phyloP scores from a whole-genome alignment of 2,888 invertebrate species.

The Platycheirus rosarum region DNA sequence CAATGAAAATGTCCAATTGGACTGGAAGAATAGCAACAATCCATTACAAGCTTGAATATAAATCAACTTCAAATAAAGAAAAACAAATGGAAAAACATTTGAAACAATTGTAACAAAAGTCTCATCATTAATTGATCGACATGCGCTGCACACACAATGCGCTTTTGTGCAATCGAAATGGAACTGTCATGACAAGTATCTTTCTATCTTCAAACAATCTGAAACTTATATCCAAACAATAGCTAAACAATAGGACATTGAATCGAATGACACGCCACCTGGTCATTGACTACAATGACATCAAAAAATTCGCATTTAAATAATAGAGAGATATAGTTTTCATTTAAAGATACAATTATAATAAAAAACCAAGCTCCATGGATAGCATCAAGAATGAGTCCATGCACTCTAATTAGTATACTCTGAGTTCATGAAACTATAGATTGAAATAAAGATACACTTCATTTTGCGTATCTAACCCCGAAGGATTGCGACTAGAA shows the following conservation, averaged over 20 bases:
- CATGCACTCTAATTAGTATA: too few relatives aligned
- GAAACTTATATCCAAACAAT: conserved; percentile 11
- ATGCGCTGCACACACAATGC: conserved; percentile 31
- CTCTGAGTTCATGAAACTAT: too few relatives aligned
- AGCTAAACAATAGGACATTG: conserved; percentile 21
- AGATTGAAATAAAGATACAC: too few relatives aligned
- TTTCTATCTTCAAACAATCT: conserved; percentile 32
- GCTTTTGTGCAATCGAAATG: conserved; percentile 30
- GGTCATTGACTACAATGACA: conserved; percentile 3
- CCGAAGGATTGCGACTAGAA: neutral
- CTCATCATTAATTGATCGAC: conserved; percentile 63
- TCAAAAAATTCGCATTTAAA: neutral
- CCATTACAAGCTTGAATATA: neutral
- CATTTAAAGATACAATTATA: too few relatives aligned
- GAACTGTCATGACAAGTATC: conserved; percentile 43
- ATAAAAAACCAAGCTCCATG: too few relatives aligned
- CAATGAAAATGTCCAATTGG: neutral
- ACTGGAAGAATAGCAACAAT: neutral
- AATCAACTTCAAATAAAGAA: conserved; percentile 19
- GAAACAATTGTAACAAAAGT: conserved; percentile 53
- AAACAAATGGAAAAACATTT: conserved; percentile 32
- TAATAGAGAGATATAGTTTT: neutral
- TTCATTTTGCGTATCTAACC: too few relatives aligned
- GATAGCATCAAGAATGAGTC: too few relatives aligned
- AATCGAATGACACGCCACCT: conserved; percentile 17